Evolutionary conservation across 2,797 vertebrate species (phyloP).

Genomic region (Etheostoma nigrum): DNA sequence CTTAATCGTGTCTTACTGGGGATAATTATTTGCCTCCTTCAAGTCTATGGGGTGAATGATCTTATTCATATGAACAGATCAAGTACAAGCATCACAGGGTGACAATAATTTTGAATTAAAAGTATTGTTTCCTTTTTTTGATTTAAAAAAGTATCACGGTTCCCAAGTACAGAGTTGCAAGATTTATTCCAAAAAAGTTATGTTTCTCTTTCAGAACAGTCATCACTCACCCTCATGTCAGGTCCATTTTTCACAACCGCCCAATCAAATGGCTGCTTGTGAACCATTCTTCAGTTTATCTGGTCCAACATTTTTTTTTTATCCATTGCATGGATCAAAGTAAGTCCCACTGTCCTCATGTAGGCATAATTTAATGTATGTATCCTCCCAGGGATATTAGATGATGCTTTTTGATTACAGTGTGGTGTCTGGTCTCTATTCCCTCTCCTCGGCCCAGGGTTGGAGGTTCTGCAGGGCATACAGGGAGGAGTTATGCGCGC

Average conservation of each 20-base stretch:
- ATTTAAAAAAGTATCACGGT: constrained; percentile 39
- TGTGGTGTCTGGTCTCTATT: constrained; percentile 53
- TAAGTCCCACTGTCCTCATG: constrained; percentile 58
- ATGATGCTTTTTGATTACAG: constrained; percentile 44
- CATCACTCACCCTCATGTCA: constrained; percentile 62
- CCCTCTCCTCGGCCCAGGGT: constrained; percentile 93
- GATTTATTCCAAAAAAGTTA: constrained; percentile 50
- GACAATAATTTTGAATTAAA: constrained; percentile 35
- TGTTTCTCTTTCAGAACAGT: constrained; percentile 36
- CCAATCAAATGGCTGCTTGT: constrained; percentile 18
- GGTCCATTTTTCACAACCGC: constrained; percentile 50
- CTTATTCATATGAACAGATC: constrained; percentile 62
- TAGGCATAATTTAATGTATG: constrained; percentile 45
- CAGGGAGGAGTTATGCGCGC: constrained; percentile 96
- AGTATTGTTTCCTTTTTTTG: constrained; percentile 43
- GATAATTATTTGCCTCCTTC: constrained; percentile 26
- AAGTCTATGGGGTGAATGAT: constrained; percentile 13
- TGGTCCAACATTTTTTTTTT: constrained; percentile 31
- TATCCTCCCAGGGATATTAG: constrained; percentile 50
- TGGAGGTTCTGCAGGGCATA: constrained; percentile 98
- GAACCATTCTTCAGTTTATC: constrained; percentile 32
- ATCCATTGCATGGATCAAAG: constrained; percentile 52
- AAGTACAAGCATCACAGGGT: constrained; percentile 52
- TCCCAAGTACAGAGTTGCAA: constrained; percentile 35
- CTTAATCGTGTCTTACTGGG: constrained; percentile 12